Evolutionary conservation across 2,888 invertebrate genomes (phyloP).

Genomic region (Stenodema calcarata): DNA sequence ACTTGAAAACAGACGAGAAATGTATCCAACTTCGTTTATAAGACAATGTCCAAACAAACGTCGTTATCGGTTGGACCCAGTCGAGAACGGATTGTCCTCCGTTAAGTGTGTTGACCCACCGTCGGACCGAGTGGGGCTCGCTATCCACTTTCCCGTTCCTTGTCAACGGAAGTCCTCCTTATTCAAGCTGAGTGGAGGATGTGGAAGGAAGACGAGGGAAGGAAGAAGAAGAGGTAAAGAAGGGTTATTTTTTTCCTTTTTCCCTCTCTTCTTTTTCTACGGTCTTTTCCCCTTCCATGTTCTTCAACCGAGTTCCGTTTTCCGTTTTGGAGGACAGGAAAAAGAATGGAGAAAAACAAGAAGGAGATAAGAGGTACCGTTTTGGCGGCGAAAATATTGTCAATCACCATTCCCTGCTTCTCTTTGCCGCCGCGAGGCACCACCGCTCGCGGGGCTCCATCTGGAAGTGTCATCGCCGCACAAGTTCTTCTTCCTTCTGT

Average conservation of each 20-base stretch:
- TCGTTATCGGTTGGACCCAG: background rate
- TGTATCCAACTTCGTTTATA: background rate
- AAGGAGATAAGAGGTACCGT: background rate
- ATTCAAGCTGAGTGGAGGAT: background rate
- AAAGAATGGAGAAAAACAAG: background rate
- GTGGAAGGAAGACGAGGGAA: background rate
- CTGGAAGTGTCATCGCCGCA: too few species aligned
- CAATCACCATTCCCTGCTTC: background rate
- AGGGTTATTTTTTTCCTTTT: background rate
- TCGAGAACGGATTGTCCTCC: background rate
- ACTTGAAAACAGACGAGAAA: background rate
- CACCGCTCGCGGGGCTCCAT: too few species aligned
- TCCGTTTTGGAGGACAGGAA: background rate
- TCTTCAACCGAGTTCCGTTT: background rate
- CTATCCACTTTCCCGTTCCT: background rate
- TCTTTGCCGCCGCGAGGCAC: background rate
- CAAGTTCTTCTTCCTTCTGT: too few species aligned
- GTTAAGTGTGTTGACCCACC: background rate
- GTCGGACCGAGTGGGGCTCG: background rate
- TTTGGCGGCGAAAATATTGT: background rate
- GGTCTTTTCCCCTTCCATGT: background rate
- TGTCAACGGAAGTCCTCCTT: background rate
- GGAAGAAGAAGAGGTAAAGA: background rate
- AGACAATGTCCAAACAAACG: background rate
- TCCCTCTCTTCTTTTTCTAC: background rate